Evolutionary conservation across 1,140 invertebrate genomes (phyloP).

Genomic region (Bombyx mandarina): DNA sequence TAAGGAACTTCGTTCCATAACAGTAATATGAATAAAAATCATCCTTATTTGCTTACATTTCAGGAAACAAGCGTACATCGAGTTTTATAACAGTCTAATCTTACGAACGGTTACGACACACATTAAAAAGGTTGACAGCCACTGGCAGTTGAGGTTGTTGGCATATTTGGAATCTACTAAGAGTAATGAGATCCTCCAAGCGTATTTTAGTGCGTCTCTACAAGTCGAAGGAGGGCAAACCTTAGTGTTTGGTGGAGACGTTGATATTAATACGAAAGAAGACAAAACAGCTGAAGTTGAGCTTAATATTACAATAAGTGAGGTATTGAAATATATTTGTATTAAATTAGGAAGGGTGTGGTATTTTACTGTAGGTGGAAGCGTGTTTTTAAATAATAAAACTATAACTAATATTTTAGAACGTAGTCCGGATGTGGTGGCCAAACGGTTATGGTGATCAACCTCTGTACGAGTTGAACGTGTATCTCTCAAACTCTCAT

Average conservation of each 20-base stretch:
- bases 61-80: constrained; percentile 71
- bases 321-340: constrained; percentile 21
- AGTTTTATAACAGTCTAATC: constrained; percentile 70
- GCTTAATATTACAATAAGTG: constrained; percentile 38
- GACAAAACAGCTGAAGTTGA: constrained; percentile 39
- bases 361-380: too few relatives aligned
- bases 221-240: constrained; percentile 32
- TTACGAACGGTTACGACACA: constrained; percentile 71
- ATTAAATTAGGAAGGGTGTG: neutral
- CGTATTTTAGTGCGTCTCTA: constrained; percentile 27
- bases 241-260: constrained; percentile 23
- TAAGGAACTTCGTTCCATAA: too few relatives aligned
- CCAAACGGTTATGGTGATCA: constrained; percentile 94
- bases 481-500: constrained; percentile 60
- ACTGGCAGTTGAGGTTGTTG: constrained; percentile 66
- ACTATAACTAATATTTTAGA: constrained; percentile 29
- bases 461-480: constrained; percentile 79
- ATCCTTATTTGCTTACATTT: constrained; percentile 7
- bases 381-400: neutral
- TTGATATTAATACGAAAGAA: constrained; percentile 22
- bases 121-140: constrained; percentile 31
- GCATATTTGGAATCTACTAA: constrained; percentile 69
- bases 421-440: constrained; percentile 83
- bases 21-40: too few relatives aligned
- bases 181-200: constrained; percentile 23